A percentile compares a stretch with the other conserved stretches of the same genome.
These are phyloP conservation scores for Solenopsis fugax DNA, from an alignment of 1,140 invertebrate species.

Conservation along the genomic window DNA sequence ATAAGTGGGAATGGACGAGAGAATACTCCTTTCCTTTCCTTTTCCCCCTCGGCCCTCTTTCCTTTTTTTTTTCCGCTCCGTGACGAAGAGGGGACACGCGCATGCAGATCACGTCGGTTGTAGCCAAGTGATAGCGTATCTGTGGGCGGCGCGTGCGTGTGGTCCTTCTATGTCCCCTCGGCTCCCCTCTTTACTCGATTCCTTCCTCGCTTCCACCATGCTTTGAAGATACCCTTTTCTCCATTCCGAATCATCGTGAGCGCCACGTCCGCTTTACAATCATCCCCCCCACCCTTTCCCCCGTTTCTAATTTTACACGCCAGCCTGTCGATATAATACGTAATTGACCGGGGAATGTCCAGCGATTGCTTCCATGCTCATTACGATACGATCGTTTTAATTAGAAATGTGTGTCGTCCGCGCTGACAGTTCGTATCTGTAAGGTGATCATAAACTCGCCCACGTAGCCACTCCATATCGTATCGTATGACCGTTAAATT, in stretches of 20 bases:
- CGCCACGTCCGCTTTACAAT: slow-evolving; percentile 15
- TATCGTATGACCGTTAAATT: slow-evolving; percentile 50
- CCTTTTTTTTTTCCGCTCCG: slow-evolving; percentile 44
- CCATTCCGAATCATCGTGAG: slow-evolving; percentile 35
- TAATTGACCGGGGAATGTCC: background rate
- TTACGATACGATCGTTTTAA: slow-evolving; percentile 36
- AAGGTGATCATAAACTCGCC: slow-evolving; percentile 36
- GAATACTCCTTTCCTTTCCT: slow-evolving; percentile 50
- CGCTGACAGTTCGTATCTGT: slow-evolving; percentile 18
- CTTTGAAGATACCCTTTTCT: slow-evolving; percentile 46
- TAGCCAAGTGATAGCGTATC: slow-evolving; percentile 85
- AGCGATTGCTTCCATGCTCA: background rate
- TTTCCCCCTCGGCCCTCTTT: background rate
- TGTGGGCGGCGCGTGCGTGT: slow-evolving; percentile 86
- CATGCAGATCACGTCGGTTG: slow-evolving; percentile 85
- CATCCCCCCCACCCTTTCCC: background rate
- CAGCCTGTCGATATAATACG: background rate
- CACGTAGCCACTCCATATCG: slow-evolving; percentile 34
- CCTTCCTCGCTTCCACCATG: slow-evolving; percentile 62
- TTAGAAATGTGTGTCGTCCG: slow-evolving; percentile 29
- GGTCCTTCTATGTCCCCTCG: slow-evolving; percentile 82
- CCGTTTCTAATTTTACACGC: background rate
- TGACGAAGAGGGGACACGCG: slow-evolving; percentile 82
- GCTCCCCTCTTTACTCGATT: slow-evolving; percentile 32
- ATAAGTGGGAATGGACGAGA: slow-evolving; percentile 23